Evolutionary conservation across 2,113 vertebrate species (phyloP).

Genomic region (Todiramphus chloris): DNA sequence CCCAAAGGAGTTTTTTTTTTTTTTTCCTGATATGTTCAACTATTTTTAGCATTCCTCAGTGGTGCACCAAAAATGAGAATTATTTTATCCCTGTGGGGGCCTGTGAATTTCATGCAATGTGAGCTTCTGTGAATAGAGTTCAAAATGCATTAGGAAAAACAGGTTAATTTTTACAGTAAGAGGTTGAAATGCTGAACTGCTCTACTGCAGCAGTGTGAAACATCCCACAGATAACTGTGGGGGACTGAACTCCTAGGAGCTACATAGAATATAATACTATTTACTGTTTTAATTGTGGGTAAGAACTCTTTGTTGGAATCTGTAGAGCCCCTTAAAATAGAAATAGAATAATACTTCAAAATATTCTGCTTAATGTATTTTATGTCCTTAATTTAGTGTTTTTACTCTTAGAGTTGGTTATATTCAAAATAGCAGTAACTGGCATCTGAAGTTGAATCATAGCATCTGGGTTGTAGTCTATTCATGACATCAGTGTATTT

Average conservation of each 20-base stretch:
- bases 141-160: conserved; percentile 23
- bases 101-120: conserved; percentile 32
- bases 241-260: neutral
- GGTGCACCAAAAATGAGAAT: conserved; percentile 1
- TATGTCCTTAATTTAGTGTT: neutral
- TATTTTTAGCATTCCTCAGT: conserved; percentile 47
- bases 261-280: neutral
- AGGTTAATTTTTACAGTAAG: conserved; percentile 51
- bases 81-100: conserved; percentile 32
- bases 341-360: neutral
- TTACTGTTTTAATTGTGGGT: neutral
- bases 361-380: neutral
- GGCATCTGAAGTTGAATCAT: conserved; percentile 6
- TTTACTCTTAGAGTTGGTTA: conserved; percentile 32
- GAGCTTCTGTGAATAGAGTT: conserved; percentile 22
- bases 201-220: neutral
- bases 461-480: conserved; percentile 26
- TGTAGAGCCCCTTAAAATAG: neutral
- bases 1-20: neutral
- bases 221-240: neutral
- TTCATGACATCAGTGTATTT: conserved; percentile 18
- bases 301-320: neutral
- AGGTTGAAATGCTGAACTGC: conserved; percentile 29
- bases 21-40: neutral
- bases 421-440: conserved; percentile 36